These are phyloP conservation scores for Aromia moschata DNA, from an alignment of 2,888 invertebrate species.

Conservation along the genomic window DNA sequence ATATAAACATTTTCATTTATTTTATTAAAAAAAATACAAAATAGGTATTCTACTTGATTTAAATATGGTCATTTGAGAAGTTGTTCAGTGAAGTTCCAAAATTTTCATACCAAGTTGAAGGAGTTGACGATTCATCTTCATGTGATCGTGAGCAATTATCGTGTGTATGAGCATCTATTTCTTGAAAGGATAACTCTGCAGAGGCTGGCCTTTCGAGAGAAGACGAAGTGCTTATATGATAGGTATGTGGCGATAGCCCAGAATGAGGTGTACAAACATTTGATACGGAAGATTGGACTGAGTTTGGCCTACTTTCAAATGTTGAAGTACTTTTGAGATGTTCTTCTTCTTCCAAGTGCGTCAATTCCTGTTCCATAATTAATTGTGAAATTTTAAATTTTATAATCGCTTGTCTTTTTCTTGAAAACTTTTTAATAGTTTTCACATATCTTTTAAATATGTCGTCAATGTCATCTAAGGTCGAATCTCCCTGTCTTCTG, in stretches of 20 bases:
- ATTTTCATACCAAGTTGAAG: background rate
- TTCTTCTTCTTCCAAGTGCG: background rate
- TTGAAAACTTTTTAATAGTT: conserved; percentile 4
- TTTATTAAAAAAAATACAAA: too few species aligned
- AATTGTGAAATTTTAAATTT: conserved; percentile 4
- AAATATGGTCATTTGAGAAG: too few species aligned
- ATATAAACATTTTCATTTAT: too few species aligned
- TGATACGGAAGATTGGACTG: background rate
- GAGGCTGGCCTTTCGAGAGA: too few species aligned
- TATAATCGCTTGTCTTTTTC: conserved; percentile 3
- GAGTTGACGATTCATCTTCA: too few species aligned
- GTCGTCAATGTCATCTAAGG: background rate
- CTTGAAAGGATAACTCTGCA: too few species aligned
- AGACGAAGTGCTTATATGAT: background rate
- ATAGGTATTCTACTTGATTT: too few species aligned
- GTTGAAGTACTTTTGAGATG: background rate
- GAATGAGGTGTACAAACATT: background rate
- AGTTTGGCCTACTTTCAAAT: background rate
- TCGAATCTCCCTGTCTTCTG: background rate
- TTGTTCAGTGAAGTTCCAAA: background rate
- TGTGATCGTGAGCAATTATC: too few species aligned
- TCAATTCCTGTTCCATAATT: conserved; percentile 5
- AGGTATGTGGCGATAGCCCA: background rate
- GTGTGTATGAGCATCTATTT: too few species aligned
- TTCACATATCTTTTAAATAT: conserved; percentile 7